A percentile compares a stretch with the other conserved stretches of the same genome.
These are phyloP conservation scores for Caracal caracal DNA, from an alignment of 2,113 vertebrate species.

Conservation along the genomic window DNA sequence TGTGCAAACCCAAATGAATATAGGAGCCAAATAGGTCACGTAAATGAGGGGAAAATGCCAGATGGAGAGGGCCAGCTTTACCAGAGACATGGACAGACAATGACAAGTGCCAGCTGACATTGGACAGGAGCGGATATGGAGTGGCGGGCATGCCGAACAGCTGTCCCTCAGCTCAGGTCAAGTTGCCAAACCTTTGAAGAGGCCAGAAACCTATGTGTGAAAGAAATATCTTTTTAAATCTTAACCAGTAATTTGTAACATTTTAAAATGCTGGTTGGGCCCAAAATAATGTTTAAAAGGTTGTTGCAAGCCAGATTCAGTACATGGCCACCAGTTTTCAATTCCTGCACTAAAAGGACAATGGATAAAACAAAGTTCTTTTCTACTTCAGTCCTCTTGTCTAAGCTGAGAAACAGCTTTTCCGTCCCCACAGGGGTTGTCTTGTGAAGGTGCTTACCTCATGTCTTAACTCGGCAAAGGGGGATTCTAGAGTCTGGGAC, in stretches of 20 bases:
- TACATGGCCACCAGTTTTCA: background rate
- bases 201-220: background rate
- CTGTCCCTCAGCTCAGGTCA: background rate
- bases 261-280: background rate
- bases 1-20: background rate
- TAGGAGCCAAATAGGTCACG: background rate
- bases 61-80: background rate
- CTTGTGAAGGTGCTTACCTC: background rate
- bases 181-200: background rate
- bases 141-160: background rate
- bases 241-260: background rate
- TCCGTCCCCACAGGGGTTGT: background rate
- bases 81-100: background rate
- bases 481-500: background rate
- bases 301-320: background rate
- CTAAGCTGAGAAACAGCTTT: background rate
- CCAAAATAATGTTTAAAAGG: background rate
- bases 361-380: background rate
- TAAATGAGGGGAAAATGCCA: background rate
- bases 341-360: background rate
- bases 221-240: background rate
- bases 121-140: no score
- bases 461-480: background rate
- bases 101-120: background rate
- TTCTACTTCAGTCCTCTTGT: background rate